Percentiles rank a stretch among this genome's conserved stretches.
phyloP scores from a whole-genome alignment of 2,797 vertebrate genomes.

The Macropus fuliginosus region DNA sequence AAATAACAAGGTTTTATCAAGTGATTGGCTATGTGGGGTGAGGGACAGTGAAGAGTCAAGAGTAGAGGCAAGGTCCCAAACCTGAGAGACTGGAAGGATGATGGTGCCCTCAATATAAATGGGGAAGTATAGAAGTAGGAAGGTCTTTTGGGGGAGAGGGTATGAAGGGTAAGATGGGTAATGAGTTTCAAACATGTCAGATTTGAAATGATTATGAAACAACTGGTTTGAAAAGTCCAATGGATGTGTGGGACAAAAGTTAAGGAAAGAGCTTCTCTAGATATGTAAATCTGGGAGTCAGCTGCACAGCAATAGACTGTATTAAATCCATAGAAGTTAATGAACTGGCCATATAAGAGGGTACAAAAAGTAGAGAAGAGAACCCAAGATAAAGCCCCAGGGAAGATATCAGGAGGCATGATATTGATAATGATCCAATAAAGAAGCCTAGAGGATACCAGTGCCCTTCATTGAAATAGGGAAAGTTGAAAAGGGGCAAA shows the following conservation, averaged over 20 bases:
- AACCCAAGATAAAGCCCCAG: neutral
- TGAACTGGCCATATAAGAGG: neutral
- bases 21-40: neutral
- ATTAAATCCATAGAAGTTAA: neutral
- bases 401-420: neutral
- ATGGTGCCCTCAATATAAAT: conserved; percentile 1
- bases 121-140: neutral
- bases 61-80: neutral
- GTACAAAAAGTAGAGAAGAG: neutral
- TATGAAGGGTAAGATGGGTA: neutral
- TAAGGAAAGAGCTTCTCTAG: neutral
- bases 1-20: neutral
- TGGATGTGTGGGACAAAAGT: neutral
- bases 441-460: neutral
- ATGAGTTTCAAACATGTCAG: neutral
- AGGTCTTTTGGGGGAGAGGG: neutral
- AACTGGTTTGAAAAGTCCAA: neutral
- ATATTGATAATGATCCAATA: neutral
- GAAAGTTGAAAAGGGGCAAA: neutral
- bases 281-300: neutral
- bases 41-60: neutral
- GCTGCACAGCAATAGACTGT: neutral
- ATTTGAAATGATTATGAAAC: neutral
- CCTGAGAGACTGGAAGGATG: neutral
- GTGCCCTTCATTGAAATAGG: neutral